Percentiles rank a stretch among this genome's conserved stretches.
Evolutionary conservation across 2,888 invertebrate genomes (phyloP).

Genomic region (Caenorhabditis japonica): DNA sequence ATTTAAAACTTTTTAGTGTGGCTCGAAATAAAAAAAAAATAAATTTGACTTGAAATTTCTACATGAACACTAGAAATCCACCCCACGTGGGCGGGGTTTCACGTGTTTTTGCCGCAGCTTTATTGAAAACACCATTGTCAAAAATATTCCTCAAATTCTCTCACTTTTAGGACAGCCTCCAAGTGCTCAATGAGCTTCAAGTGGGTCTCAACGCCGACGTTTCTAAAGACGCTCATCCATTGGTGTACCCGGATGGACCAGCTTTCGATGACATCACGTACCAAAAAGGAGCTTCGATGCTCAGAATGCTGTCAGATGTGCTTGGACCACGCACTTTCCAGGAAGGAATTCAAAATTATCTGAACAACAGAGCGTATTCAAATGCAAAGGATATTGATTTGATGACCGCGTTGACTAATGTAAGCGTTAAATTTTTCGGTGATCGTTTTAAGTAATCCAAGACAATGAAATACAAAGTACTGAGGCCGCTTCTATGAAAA

Average conservation of each 20-base stretch:
- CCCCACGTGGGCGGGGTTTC: too few species aligned
- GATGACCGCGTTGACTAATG: slow-evolving; percentile 85
- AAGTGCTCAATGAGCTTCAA: slow-evolving; percentile 51
- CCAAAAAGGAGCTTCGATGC: slow-evolving; percentile 58
- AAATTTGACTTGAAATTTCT: too few species aligned
- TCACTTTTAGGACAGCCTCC: slow-evolving; percentile 33
- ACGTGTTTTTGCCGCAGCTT: too few species aligned
- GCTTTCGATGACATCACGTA: slow-evolving; percentile 61
- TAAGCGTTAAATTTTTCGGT: slow-evolving; percentile 24
- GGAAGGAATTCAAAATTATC: slow-evolving; percentile 79
- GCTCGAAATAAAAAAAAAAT: too few species aligned
- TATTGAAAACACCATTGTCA: too few species aligned
- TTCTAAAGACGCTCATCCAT: slow-evolving; percentile 44
- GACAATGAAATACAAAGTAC: too few species aligned
- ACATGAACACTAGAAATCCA: neutral
- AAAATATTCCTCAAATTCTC: neutral
- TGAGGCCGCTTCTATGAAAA: too few species aligned
- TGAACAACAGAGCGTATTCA: slow-evolving; percentile 83
- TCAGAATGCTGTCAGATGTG: slow-evolving; percentile 53
- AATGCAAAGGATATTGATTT: slow-evolving; percentile 87
- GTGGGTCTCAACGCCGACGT: slow-evolving; percentile 49
- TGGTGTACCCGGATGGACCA: slow-evolving; percentile 57
- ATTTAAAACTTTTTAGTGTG: too few species aligned
- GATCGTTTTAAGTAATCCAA: too few species aligned
- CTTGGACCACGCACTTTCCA: slow-evolving; percentile 42